Evolutionary conservation across 1,140 invertebrate species (phyloP).

Genomic region (Acromyrmex charruanus): DNA sequence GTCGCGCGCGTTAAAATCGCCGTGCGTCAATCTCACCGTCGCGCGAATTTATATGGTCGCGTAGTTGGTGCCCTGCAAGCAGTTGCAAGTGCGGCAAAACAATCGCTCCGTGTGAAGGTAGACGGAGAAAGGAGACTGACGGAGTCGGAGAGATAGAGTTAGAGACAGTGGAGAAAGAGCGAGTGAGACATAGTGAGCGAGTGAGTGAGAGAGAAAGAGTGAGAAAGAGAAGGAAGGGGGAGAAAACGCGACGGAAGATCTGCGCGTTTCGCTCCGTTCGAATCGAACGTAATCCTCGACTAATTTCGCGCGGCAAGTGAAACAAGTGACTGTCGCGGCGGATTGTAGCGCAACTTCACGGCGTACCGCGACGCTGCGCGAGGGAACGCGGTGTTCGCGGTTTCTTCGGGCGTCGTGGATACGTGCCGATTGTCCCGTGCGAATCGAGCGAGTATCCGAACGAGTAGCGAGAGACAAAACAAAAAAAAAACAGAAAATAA

Average conservation of each 20-base stretch:
- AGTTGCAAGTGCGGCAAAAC: conserved; percentile 27
- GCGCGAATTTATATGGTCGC: neutral
- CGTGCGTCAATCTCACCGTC: conserved; percentile 14
- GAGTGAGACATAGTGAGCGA: conserved; percentile 12
- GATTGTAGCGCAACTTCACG: neutral
- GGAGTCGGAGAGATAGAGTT: neutral
- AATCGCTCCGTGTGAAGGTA: neutral
- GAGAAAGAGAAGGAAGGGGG: conserved; percentile 19
- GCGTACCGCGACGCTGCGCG: conserved; percentile 5
- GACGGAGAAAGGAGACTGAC: neutral
- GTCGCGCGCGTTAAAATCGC: conserved; percentile 64
- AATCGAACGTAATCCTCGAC: conserved; percentile 34
- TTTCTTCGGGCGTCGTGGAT: neutral
- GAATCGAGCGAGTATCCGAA: conserved; percentile 2
- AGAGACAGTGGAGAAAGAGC: neutral
- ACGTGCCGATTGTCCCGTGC: neutral
- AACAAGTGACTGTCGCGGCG: neutral
- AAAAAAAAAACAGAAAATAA: neutral
- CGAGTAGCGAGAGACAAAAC: neutral
- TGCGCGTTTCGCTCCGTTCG: conserved; percentile 15
- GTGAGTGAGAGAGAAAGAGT: neutral
- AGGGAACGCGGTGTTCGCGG: neutral
- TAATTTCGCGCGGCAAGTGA: conserved; percentile 24
- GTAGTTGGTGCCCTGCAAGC: neutral
- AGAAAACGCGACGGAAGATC: conserved; percentile 55